Evolutionary conservation across 2,888 invertebrate genomes (phyloP).

Genomic region (Allolobophora icterica): DNA sequence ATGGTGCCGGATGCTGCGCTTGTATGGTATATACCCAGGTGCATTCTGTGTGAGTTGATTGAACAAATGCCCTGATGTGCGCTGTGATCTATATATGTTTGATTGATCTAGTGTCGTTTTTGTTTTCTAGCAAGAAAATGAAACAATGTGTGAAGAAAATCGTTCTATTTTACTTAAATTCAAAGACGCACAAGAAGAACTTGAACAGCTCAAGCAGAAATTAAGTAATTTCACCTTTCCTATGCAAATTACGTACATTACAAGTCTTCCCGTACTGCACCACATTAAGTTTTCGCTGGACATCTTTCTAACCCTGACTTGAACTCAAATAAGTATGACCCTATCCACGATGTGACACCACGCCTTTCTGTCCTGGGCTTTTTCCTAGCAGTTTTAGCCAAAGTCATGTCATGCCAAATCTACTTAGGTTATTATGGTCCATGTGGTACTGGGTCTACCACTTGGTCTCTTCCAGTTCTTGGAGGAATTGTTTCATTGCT

Average conservation of each 20-base stretch:
- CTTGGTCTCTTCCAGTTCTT: not conserved
- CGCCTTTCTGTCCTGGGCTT: not conserved
- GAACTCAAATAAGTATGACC: not conserved
- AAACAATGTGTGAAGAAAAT: slow-evolving; percentile 23
- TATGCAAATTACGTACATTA: not conserved
- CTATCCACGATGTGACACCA: not conserved
- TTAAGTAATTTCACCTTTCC: not conserved
- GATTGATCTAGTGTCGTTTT: not conserved
- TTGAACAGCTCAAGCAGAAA: slow-evolving; percentile 13
- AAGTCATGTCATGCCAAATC: not conserved
- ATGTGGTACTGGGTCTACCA: not conserved
- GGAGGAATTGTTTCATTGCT: not conserved
- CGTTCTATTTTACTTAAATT: slow-evolving; percentile 3
- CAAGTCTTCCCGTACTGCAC: too few species aligned
- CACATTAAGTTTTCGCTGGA: not conserved
- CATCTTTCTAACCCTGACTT: not conserved
- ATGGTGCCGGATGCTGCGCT: too few species aligned
- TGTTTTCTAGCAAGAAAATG: slow-evolving; percentile 12
- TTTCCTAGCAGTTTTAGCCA: not conserved
- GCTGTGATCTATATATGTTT: not conserved
- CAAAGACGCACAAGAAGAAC: slow-evolving; percentile 26
- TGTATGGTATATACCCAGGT: not conserved
- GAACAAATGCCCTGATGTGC: not conserved
- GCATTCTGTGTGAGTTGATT: not conserved
- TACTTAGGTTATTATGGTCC: not conserved